Conservation (phyloP, 1,140 invertebrate species). For the Drosophila paulistorum region DNA sequence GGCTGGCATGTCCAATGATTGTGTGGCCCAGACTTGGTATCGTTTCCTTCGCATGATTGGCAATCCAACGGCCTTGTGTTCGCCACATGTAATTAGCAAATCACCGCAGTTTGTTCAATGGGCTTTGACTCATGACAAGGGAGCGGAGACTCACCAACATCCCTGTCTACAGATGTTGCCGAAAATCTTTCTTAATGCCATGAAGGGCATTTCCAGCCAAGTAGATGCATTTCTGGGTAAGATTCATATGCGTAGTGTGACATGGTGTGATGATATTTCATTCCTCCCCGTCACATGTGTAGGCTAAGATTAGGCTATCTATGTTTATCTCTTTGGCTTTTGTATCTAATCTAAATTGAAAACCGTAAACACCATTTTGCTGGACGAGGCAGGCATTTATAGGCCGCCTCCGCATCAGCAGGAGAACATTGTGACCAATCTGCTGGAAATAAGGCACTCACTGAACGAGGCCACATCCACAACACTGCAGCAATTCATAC, state of each 20-base stretch:
- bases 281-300: background rate
- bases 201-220: conserved; percentile 95
- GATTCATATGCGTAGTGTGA: conserved; percentile 30
- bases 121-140: conserved; percentile 88
- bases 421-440: conserved; percentile 73
- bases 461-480: conserved; percentile 76
- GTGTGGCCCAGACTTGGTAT: conserved; percentile 97
- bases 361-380: conserved; percentile 24
- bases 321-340: conserved; percentile 46
- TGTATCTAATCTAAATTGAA: conserved; percentile 42
- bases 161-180: conserved; percentile 94
- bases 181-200: conserved; percentile 95
- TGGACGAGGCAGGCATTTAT: conserved; percentile 67
- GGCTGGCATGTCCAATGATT: conserved; percentile 92
- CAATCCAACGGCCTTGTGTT: conserved; percentile 96
- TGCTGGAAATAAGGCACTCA: conserved; percentile 75
- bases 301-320: conserved; percentile 41
- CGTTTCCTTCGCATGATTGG: conserved; percentile 95
- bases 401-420: conserved; percentile 53
- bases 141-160: conserved; percentile 94
- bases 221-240: conserved; percentile 98
- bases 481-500: conserved; percentile 71
- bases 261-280: conserved; percentile 14
- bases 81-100: conserved; percentile 92
- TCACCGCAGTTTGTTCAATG: conserved; percentile 92